Evolutionary conservation across 2,113 vertebrate genomes (phyloP), one percentile per base, ranked within the genome.

Genomic region (Emydocephalus ijimae): DNA sequence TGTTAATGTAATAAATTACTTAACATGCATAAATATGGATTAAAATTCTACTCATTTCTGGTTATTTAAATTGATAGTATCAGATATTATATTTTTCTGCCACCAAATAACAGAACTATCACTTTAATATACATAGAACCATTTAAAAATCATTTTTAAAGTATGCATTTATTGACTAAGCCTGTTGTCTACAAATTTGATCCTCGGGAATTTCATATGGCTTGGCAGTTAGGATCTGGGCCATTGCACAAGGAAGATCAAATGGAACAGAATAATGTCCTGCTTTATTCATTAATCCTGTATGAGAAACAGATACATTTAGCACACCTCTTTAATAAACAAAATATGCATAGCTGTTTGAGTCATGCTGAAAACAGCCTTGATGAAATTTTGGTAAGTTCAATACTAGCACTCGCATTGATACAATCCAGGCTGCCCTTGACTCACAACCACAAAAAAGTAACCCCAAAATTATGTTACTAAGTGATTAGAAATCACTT

Each of bases 91-190:
- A 87, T 52, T 15, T 69, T 12, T 20, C 5, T 61, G 34, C 29
- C 1, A 29, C 26, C 50, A 15, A 85, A 93, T 61, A 89, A 52
- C 50, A 43, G 26, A 92, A 91, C 92, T 14, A 55, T 26, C 39
- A 50, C 91, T 93, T 89, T 86, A 87, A 91, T 92, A 88, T 93
- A 26, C 61, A 74, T 89, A 85, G 24, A 93, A 34, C 45, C 23
- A 29, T 26, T 87, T 92, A 52, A 85, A n/a, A 93, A 29, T 12
- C 10, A 14, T 24, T 87, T 91, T 91, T 64, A 8, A 59, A 61
- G 8, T 39, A 48, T 64, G 29, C 18, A 39, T 87, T 52, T 29
- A 64, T 50, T 52, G 56, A 26, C 20, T 12, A 87, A 59, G 26
- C 91, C 50, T 87, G 34, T 86, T 56, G 87, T 64, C 43, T 69